phyloP scores from a whole-genome alignment of 1,140 invertebrate genomes.

The Planococcus citri region DNA sequence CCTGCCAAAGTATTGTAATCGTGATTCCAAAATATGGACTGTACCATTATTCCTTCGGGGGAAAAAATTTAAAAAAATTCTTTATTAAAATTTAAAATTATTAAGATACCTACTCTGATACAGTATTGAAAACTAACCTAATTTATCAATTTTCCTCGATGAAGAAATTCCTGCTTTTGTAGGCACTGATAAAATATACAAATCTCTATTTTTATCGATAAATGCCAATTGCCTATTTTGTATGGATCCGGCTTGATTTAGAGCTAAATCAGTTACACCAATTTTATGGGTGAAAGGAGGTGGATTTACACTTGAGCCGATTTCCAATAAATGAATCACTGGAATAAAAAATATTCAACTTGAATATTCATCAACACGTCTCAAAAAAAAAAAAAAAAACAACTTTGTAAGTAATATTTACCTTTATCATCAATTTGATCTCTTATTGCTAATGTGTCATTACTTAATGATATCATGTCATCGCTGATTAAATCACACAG shows the following conservation, averaged over 20 bases:
- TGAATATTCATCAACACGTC: conserved; percentile 24
- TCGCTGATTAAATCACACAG: conserved; percentile 49
- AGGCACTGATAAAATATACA: conserved; percentile 59
- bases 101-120: too few species aligned
- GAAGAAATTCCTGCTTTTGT: conserved; percentile 39
- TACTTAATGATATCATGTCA: conserved; percentile 56
- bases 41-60: conserved; percentile 67
- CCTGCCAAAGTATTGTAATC: conserved; percentile 71
- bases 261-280: conserved; percentile 53
- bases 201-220: conserved; percentile 67
- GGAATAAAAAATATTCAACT: conserved; percentile 30
- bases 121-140: conserved; percentile 41
- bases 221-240: conserved; percentile 60
- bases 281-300: conserved; percentile 44
- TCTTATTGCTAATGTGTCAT: conserved; percentile 68
- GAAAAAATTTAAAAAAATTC: conserved; percentile 29
- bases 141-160: conserved; percentile 47
- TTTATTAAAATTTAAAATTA: conserved; percentile 15
- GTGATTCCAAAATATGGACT: conserved; percentile 68
- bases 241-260: conserved; percentile 63
- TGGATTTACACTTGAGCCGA: conserved; percentile 54
- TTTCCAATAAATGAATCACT: conserved; percentile 78
- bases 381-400: too few species aligned
- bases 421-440: conserved; percentile 69
- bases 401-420: not conserved